phyloP scores from a whole-genome alignment of 2,888 invertebrate genomes.

The Drosophila falleni region DNA sequence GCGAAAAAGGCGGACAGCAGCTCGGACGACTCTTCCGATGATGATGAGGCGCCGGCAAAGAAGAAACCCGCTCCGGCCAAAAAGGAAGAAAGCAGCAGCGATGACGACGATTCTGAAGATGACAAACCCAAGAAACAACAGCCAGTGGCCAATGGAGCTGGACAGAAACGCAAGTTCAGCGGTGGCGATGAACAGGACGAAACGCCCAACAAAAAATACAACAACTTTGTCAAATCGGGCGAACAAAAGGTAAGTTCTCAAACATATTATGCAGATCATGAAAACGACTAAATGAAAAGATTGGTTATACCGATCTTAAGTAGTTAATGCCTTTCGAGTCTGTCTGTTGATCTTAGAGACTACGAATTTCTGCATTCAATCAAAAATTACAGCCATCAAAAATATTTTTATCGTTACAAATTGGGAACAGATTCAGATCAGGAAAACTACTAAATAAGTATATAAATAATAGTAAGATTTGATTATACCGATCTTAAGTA shows the following conservation, averaged over 20 bases:
- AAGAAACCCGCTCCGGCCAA: slow-evolving; percentile 70
- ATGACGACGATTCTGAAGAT: slow-evolving; percentile 60
- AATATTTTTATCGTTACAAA: no score
- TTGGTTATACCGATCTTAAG: not conserved
- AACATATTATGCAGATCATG: not conserved
- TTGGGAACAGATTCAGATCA: no score
- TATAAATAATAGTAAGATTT: no score
- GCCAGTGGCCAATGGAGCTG: slow-evolving; percentile 48
- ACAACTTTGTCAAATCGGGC: slow-evolving; percentile 90
- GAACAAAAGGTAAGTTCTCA: slow-evolving; percentile 75
- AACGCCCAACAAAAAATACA: slow-evolving; percentile 87
- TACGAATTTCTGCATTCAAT: slow-evolving; percentile 7
- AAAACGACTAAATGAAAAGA: not conserved
- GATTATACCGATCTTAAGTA: no score
- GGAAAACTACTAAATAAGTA: no score
- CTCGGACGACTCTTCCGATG: slow-evolving; percentile 48
- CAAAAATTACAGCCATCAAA: no score
- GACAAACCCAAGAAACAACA: slow-evolving; percentile 40
- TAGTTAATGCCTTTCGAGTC: not conserved
- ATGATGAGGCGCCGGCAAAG: slow-evolving; percentile 65
- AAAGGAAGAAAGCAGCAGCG: slow-evolving; percentile 48
- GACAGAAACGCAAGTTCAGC: slow-evolving; percentile 85
- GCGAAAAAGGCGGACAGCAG: slow-evolving; percentile 79
- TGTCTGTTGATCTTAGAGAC: not conserved
- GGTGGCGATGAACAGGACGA: slow-evolving; percentile 76